phyloP scores from a whole-genome alignment of 2,113 vertebrate genomes.

The Nerophis ophidion region DNA sequence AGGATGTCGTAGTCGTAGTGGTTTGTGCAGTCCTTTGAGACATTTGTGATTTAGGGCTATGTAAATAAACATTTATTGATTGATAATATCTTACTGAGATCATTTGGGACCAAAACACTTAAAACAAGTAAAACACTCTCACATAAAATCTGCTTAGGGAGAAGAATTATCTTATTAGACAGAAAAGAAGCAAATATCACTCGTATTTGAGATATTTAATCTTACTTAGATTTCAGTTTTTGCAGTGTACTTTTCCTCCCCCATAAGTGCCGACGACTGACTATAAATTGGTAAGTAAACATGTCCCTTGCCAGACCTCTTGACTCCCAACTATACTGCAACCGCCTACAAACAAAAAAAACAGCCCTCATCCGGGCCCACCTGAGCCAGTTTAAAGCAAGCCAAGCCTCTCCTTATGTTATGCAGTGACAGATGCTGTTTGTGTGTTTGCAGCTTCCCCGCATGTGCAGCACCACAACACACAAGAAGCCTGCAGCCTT shows the following conservation, averaged over 20 bases:
- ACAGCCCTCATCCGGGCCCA: slow-evolving; percentile 13
- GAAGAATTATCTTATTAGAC: too few species aligned
- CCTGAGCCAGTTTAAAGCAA: slow-evolving; percentile 30
- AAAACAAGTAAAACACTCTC: too few species aligned
- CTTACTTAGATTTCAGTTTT: too few species aligned
- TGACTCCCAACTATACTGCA: slow-evolving; percentile 15
- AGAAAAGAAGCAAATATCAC: too few species aligned
- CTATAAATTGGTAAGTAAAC: neutral
- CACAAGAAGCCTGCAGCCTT: slow-evolving; percentile 51
- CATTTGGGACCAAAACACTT: too few species aligned
- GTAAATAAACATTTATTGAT: too few species aligned
- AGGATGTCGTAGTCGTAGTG: too few species aligned
- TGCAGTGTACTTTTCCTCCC: neutral
- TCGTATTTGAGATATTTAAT: too few species aligned
- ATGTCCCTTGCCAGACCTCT: slow-evolving; percentile 16
- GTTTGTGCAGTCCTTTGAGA: too few species aligned
- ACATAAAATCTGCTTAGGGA: too few species aligned
- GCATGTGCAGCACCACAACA: slow-evolving; percentile 38
- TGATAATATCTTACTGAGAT: too few species aligned
- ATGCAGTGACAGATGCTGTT: slow-evolving; percentile 51
- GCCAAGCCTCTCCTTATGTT: slow-evolving; percentile 25
- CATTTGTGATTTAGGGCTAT: too few species aligned
- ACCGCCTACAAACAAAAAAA: slow-evolving; percentile 1
- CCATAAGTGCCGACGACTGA: neutral
- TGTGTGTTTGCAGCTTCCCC: slow-evolving; percentile 43